Base-by-base conservation (phyloP, 2,113 vertebrate species). In the Cygnus atratus region DNA sequence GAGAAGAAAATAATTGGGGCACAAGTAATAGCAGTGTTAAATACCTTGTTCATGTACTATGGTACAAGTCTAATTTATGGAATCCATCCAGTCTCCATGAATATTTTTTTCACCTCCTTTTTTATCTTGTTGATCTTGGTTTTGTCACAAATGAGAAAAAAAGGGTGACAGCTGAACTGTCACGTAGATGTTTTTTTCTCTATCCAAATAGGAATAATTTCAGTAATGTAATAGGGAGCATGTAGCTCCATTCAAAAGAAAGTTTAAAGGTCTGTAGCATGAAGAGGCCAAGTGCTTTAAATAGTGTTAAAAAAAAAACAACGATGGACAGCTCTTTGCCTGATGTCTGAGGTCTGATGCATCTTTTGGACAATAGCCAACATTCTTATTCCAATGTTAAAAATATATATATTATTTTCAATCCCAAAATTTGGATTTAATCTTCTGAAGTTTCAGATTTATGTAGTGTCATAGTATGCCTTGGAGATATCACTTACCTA, bases 371-470 rank as follows among this genome's bases (percentile, higher is more conserved):
- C 61, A 46, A 63, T 31, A 93, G n/a, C 84, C 44, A 76, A 21
- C 10, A 39, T 85, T 41, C 85, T 85, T 89, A 73, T 77, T 68
- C 54, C 52, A 50, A 7, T 50, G 29, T 62, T 94, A 73, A 95
- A 71, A 50, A 76, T 71, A 62, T 26, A 54, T 26, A 54, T 12
- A 26, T 39, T 70, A 72, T 94, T 96, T 75, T 79, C 65, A 72
- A 29, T 71, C 41, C 7, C 48, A 35, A 95, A 93, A 83, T 96
- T 91, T 96, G 80, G 86, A 82, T 94, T 87, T 92, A 33, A 78
- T 91, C 54, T 82, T 96, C 62, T 85, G 73, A 92, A 93, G 61
- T 96, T 83, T 95, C 83, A 95, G 55, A 96, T 96, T 96, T 96
- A 96, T 92, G 46, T 84, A 91, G 50, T 68, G 58, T 95, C 67